These are phyloP conservation scores for Stenurella melanura DNA, from an alignment of 2,888 invertebrate genomes.

Conservation along the genomic window DNA sequence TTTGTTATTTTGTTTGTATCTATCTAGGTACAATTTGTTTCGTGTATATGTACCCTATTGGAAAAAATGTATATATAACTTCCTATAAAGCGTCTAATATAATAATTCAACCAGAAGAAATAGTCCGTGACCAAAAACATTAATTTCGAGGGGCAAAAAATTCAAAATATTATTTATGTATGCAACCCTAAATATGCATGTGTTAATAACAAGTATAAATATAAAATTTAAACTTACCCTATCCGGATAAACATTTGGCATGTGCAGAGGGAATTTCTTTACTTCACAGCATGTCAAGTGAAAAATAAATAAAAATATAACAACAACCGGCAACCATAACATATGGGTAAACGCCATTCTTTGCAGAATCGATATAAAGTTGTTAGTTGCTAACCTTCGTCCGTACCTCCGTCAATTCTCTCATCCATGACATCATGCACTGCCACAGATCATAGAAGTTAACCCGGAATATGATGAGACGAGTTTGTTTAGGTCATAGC, in stretches of 20 bases:
- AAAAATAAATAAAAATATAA: slow-evolving; percentile 61
- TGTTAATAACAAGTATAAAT: slow-evolving; percentile 30
- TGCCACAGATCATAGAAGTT: background rate
- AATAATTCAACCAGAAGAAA: slow-evolving; percentile 8
- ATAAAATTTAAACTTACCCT: slow-evolving; percentile 77
- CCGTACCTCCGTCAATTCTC: slow-evolving; percentile 6
- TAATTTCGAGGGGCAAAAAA: background rate
- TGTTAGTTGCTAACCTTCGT: slow-evolving; percentile 26
- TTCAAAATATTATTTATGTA: slow-evolving; percentile 34
- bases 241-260: slow-evolving; percentile 89
- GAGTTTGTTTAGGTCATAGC: background rate
- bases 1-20: no score
- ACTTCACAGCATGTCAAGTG: slow-evolving; percentile 66
- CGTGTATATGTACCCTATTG: no score
- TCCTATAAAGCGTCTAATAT: background rate
- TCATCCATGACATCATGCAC: slow-evolving; percentile 6
- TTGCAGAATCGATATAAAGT: slow-evolving; percentile 49
- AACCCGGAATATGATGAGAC: background rate
- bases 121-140: background rate
- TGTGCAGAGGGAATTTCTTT: slow-evolving; percentile 82
- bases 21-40: no score
- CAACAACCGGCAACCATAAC: slow-evolving; percentile 62
- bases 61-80: background rate
- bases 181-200: slow-evolving; percentile 45
- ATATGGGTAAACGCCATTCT: slow-evolving; percentile 69